Evolutionary conservation across 2,797 vertebrate species (phyloP), one percentile per base, ranked within the genome.

Genomic region (Gallinago stenura): DNA sequence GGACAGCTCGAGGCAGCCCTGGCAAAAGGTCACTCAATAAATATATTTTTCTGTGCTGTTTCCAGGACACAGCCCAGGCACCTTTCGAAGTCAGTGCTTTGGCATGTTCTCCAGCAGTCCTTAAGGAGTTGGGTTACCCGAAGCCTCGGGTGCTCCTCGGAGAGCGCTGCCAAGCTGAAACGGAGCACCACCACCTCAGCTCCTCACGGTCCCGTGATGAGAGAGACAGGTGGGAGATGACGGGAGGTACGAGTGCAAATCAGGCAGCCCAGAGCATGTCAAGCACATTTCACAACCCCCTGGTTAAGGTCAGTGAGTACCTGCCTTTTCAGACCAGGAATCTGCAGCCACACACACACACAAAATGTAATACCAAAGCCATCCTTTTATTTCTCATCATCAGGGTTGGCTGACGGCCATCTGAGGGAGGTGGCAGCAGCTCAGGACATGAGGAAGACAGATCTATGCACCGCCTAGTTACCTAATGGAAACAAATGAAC

Each of bases 21-120:
- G 75, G 85, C 35, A 21, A 94, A 97, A 97, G 96, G 97, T 96
- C 95, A 80, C 89, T 83, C 50, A 78, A 91, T 86, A 96, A 97
- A 97, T 96, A 93, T 94, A 84, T 78, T 90, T 51, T 81, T 33
- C 88, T 70, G 5, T 15, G 25, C 54, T 35, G 61, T 90, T 82
- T 93, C 84, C 91, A 94, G 82, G 94, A 87, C 71, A 39, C 77
- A 78, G 79, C 64, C 57, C 26, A 8, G 50, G 83, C 90, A 86
- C 95, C 89, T 97, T 93, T 50, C 84, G 89, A 48, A 83, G 89
- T 81, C 76, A 83, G 41, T 7, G 41, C 77, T 83, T 60, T 53
- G 95, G 87, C 89, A 97, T 78, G 65, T 66, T 54, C 79, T 50
- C 60, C 33, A 39, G 35, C 31, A 17, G 58, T 30, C 87, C 95